A percentile compares a stretch with the other conserved stretches of the same genome.
These are phyloP conservation scores for Toxotes jaculatrix DNA, from an alignment of 2,113 vertebrate genomes.

Conservation along the genomic window DNA sequence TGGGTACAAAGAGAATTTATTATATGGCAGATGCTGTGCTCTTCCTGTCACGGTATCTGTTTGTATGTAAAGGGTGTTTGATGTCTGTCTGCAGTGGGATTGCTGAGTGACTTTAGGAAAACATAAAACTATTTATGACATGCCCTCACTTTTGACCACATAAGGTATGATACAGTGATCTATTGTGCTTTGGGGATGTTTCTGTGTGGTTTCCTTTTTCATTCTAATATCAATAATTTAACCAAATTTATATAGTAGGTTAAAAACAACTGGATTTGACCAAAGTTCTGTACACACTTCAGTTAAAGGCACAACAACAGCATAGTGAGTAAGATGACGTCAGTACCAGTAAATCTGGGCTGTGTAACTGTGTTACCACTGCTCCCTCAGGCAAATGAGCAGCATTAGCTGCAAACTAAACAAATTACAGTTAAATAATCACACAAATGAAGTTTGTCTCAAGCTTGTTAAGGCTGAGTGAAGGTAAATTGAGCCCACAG, in stretches of 20 bases:
- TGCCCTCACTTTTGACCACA: background rate
- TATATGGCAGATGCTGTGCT: constrained; percentile 46
- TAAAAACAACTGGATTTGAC: too few relatives aligned
- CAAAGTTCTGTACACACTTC: too few relatives aligned
- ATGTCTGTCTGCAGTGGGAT: constrained; percentile 31
- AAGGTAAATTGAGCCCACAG: constrained; percentile 9
- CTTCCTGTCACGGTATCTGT: background rate
- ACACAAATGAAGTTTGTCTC: constrained; percentile 36
- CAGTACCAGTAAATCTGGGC: too few relatives aligned
- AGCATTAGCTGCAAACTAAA: constrained; percentile 24
- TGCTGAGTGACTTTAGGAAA: constrained; percentile 26
- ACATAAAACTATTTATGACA: constrained; percentile 15
- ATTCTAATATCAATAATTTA: background rate
- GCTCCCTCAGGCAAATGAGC: background rate
- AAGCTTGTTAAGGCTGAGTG: constrained; percentile 14
- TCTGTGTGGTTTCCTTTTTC: background rate
- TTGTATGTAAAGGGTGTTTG: constrained; percentile 23
- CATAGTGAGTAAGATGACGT: too few relatives aligned
- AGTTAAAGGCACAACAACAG: too few relatives aligned
- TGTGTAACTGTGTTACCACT: background rate
- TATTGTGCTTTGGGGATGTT: background rate
- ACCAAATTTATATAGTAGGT: too few relatives aligned
- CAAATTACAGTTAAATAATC: constrained; percentile 21
- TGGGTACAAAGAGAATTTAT: constrained; percentile 39
- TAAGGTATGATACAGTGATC: background rate